Conservation (phyloP, 1,140 invertebrate genomes). For the Geopemphigus sp. region DNA sequence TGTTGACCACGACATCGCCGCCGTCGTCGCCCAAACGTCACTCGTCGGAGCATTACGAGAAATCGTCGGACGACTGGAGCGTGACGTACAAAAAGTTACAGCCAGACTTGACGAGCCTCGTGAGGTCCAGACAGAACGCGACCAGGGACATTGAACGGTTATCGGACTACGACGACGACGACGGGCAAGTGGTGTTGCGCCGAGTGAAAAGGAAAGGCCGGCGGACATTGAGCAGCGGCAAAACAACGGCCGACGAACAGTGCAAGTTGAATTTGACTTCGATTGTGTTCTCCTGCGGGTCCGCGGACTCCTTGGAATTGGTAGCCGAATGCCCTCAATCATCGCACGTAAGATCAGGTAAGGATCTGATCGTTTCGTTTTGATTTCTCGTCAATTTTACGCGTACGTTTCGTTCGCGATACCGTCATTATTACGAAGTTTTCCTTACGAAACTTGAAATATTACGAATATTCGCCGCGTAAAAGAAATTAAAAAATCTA, state of each 20-base stretch:
- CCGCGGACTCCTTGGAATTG: constrained; percentile 3
- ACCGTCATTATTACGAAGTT: too few species aligned
- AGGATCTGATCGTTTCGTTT: too few species aligned
- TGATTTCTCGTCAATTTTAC: too few species aligned
- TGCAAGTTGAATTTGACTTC: constrained; percentile 36
- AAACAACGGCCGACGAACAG: not conserved
- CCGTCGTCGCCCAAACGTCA: constrained; percentile 25
- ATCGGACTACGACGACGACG: constrained; percentile 19
- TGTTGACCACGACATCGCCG: constrained; percentile 1
- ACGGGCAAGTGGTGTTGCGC: constrained; percentile 3
- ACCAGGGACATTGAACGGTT: constrained; percentile 2
- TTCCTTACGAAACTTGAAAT: too few species aligned
- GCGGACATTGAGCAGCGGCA: not conserved
- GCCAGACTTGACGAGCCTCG: constrained; percentile 23
- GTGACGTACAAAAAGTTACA: constrained; percentile 43
- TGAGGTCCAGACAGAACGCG: constrained; percentile 7
- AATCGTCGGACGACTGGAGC: constrained; percentile 39
- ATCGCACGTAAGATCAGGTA: constrained; percentile 24
- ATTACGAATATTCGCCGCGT: too few species aligned
- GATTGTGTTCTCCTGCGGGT: constrained; percentile 10
- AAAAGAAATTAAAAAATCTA: too few species aligned
- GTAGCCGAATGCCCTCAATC: not conserved
- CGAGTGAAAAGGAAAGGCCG: constrained; percentile 20
- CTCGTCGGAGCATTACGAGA: constrained; percentile 32
- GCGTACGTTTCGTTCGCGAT: too few species aligned